phyloP scores from a whole-genome alignment of 2,888 invertebrate species.

The Lycocerus yunnanus region DNA sequence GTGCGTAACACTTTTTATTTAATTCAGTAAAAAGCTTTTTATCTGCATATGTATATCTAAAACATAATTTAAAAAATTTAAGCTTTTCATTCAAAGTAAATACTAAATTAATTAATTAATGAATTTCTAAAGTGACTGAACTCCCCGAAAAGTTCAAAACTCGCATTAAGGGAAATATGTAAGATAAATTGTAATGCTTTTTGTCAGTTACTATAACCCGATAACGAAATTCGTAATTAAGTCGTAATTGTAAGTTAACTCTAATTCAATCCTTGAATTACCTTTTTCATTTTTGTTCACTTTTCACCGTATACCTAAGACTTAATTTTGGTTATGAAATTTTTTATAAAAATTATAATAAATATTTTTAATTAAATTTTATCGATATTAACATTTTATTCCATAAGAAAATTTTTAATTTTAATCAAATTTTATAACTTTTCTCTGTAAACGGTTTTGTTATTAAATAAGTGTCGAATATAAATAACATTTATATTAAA shows the following conservation, averaged over 20 bases:
- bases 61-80: not conserved
- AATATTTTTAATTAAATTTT: not conserved
- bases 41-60: not conserved
- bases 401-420: not conserved
- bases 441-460: not conserved
- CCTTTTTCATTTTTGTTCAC: not conserved
- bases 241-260: not conserved
- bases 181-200: not conserved
- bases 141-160: not conserved
- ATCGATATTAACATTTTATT: not conserved
- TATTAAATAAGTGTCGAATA: not conserved
- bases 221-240: not conserved
- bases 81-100: not conserved
- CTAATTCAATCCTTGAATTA: not conserved
- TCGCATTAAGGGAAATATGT: not conserved
- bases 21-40: not conserved
- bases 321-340: not conserved
- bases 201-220: not conserved
- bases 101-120: not conserved
- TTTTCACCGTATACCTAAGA: not conserved
- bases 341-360: not conserved
- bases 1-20: not conserved
- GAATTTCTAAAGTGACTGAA: not conserved
- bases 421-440: not conserved
- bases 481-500: not conserved